A percentile compares a stretch with the other conserved stretches of the same genome.
Evolutionary conservation across 2,113 vertebrate genomes (phyloP).

Genomic region (Misgurnus anguillicaudatus): DNA sequence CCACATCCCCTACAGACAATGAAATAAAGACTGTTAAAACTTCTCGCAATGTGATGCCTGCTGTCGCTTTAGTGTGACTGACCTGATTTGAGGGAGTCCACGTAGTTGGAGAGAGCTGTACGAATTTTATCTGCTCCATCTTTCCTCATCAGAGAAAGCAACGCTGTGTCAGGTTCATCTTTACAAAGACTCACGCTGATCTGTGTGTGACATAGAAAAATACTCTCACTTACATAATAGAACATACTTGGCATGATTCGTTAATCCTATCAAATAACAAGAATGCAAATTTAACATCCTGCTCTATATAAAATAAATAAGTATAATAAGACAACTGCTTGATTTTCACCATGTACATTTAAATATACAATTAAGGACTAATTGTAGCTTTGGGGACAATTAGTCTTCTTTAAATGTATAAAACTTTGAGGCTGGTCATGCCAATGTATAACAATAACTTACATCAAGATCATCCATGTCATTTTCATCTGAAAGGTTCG

Average conservation of each 20-base stretch:
- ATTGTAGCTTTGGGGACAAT: background rate
- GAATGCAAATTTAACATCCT: too few relatives aligned
- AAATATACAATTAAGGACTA: background rate
- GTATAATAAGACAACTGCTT: too few relatives aligned
- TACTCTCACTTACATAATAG: background rate
- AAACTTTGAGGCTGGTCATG: background rate
- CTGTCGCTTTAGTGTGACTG: background rate
- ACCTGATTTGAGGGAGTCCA: slow-evolving; percentile 91
- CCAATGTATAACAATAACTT: slow-evolving; percentile 50
- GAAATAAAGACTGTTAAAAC: background rate
- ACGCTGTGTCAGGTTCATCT: slow-evolving; percentile 89
- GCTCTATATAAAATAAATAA: background rate
- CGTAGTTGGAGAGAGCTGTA: slow-evolving; percentile 84
- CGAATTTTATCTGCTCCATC: slow-evolving; percentile 83
- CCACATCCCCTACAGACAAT: background rate
- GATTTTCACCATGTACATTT: background rate
- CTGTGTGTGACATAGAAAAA: slow-evolving; percentile 63
- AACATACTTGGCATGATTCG: background rate
- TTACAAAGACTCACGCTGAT: slow-evolving; percentile 88
- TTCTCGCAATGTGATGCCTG: background rate
- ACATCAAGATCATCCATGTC: slow-evolving; percentile 94
- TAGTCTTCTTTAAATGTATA: background rate
- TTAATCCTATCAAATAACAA: slow-evolving; percentile 28
- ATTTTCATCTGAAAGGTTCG: slow-evolving; percentile 96
- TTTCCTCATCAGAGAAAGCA: slow-evolving; percentile 85